Percentiles rank a stretch among this genome's conserved stretches.
These are phyloP conservation scores for Sus cebifrons DNA, from an alignment of 2,797 vertebrate genomes.

Conservation along the genomic window DNA sequence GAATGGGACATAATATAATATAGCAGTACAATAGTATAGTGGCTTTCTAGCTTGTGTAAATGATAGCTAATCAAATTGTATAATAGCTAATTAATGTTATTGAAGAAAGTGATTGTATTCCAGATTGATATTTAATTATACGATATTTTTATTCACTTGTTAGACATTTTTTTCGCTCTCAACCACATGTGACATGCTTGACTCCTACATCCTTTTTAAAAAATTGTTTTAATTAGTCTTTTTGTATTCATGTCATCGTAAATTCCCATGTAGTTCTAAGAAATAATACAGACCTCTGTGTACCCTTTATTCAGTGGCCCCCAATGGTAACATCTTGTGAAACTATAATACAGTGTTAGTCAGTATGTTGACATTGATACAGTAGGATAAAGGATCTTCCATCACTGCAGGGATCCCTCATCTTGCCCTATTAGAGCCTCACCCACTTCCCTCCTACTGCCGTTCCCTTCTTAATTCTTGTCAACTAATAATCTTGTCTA, in stretches of 20 bases:
- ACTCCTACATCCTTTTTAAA: background rate
- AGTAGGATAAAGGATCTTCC: background rate
- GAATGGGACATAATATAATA: background rate
- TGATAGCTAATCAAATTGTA: background rate
- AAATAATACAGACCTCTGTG: background rate
- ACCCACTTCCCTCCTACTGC: background rate
- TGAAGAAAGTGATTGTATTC: slow-evolving; percentile 3
- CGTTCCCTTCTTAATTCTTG: background rate
- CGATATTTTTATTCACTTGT: background rate
- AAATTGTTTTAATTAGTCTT: slow-evolving; percentile 10
- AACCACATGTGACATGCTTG: background rate
- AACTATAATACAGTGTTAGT: background rate
- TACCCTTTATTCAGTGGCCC: background rate
- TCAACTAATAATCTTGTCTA: background rate
- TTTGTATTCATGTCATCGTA: background rate
- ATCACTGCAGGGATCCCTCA: background rate
- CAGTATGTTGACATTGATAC: background rate
- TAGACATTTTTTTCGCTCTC: background rate
- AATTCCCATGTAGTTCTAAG: background rate
- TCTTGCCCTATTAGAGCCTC: background rate
- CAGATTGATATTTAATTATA: slow-evolving; percentile 9
- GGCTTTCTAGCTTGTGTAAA: slow-evolving; percentile 10
- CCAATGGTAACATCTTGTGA: background rate
- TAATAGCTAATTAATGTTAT: background rate
- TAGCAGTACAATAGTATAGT: background rate